A percentile compares a stretch with the other conserved stretches of the same genome.
Conservation (phyloP, 2,888 invertebrate genomes). For the Congeria kusceri region DNA sequence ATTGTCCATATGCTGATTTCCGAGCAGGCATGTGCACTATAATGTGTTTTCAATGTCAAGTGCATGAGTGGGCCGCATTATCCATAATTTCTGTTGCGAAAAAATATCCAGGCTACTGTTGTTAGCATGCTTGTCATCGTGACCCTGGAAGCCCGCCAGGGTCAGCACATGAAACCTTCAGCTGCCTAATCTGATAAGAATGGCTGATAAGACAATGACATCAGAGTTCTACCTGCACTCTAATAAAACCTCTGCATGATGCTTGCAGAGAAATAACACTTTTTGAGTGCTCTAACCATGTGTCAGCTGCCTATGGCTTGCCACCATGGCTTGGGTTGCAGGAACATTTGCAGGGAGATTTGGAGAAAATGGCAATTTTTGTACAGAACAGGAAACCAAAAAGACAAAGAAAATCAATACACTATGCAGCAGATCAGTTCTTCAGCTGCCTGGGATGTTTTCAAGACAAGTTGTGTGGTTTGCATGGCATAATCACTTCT, state of each 20-base stretch:
- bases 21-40: conserved; percentile 35
- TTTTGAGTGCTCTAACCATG: conserved; percentile 23
- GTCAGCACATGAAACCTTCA: conserved; percentile 25
- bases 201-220: conserved; percentile 56
- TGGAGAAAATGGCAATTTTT: conserved; percentile 80
- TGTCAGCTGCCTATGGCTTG: conserved; percentile 54
- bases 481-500: conserved; percentile 67
- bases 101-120: background rate
- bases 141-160: background rate
- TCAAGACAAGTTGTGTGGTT: conserved; percentile 61
- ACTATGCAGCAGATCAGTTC: conserved; percentile 64
- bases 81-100: background rate
- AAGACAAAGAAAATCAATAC: conserved; percentile 84
- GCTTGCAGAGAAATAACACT: conserved; percentile 55
- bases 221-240: conserved; percentile 49
- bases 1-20: conserved; percentile 52
- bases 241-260: conserved; percentile 56
- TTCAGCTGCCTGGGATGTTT: conserved; percentile 78
- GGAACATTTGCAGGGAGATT: conserved; percentile 54
- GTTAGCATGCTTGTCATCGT: too few relatives aligned
- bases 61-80: background rate
- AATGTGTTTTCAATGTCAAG: conserved; percentile 6
- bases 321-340: conserved; percentile 38
- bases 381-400: conserved; percentile 78
- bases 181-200: conserved; percentile 57